Conservation (phyloP, 1,140 invertebrate genomes). For the Nasonia giraulti region DNA sequence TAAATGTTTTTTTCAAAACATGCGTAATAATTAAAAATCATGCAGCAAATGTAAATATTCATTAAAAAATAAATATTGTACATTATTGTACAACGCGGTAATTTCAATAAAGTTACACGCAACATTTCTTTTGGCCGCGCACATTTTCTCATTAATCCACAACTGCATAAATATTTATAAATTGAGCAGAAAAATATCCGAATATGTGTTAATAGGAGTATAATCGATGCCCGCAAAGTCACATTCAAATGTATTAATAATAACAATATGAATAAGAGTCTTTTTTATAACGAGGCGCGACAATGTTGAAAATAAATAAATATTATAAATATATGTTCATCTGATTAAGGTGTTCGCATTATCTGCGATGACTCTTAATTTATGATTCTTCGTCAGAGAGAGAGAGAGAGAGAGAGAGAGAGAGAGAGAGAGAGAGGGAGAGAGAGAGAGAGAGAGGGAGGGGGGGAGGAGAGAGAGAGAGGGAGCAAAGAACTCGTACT, state of each 20-base stretch:
- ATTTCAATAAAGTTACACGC: too few species aligned
- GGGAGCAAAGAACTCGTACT: conserved; percentile 6
- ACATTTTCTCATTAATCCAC: neutral
- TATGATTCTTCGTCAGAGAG: neutral
- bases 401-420: too few species aligned
- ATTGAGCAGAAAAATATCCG: neutral
- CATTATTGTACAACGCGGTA: too few species aligned
- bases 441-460: too few species aligned
- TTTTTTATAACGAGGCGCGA: too few species aligned
- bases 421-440: too few species aligned
- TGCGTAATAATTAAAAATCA: too few species aligned
- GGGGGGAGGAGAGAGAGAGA: neutral
- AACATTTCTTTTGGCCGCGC: too few species aligned
- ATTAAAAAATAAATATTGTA: too few species aligned
- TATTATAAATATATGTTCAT: conserved; percentile 9
- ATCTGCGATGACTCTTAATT: neutral
- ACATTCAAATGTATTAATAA: neutral
- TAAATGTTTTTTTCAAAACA: too few species aligned
- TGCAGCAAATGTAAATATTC: too few species aligned
- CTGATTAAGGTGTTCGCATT: neutral
- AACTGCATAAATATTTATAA: conserved; percentile 11
- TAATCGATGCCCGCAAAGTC: neutral
- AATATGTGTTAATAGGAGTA: neutral
- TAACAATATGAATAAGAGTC: too few species aligned
- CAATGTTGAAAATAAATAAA: neutral